Evolutionary conservation across 2,888 invertebrate species (phyloP).

Genomic region (Eupithecia subumbrata): DNA sequence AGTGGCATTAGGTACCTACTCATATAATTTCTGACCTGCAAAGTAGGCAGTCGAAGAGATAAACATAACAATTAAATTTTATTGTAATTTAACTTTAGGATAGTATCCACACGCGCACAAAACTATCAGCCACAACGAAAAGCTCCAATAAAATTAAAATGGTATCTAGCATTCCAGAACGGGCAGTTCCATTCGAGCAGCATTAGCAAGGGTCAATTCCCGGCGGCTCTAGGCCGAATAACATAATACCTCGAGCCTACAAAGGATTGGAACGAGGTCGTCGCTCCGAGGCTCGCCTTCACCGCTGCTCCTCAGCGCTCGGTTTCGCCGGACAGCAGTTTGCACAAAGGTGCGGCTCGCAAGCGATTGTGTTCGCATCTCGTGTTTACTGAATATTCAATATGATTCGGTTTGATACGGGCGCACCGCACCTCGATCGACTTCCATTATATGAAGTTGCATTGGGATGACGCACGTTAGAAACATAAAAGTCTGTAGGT

Average conservation of each 20-base stretch:
- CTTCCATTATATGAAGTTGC: neutral
- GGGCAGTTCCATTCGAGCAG: conserved; percentile 23
- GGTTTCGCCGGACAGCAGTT: neutral
- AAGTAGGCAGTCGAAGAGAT: neutral
- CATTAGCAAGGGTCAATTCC: conserved; percentile 39
- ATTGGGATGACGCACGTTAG: neutral
- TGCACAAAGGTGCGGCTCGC: neutral
- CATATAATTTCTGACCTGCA: neutral
- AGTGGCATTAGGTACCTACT: neutral
- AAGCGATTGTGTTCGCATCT: neutral
- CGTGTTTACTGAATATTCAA: neutral
- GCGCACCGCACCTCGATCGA: neutral
- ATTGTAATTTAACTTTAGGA: neutral
- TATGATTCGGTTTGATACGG: neutral
- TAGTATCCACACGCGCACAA: conserved; percentile 1
- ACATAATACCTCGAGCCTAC: conserved; percentile 42
- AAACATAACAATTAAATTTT: neutral
- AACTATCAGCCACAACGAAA: conserved; percentile 11
- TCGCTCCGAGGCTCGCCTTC: conserved; percentile 19
- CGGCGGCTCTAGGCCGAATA: conserved; percentile 28
- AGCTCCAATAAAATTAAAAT: conserved; percentile 25
- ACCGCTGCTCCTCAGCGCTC: conserved; percentile 18
- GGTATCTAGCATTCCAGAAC: conserved; percentile 17
- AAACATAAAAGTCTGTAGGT: neutral
- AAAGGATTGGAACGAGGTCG: conserved; percentile 43